These are phyloP conservation scores for Agrochola circellaris DNA, from an alignment of 2,888 invertebrate species.

Conservation along the genomic window DNA sequence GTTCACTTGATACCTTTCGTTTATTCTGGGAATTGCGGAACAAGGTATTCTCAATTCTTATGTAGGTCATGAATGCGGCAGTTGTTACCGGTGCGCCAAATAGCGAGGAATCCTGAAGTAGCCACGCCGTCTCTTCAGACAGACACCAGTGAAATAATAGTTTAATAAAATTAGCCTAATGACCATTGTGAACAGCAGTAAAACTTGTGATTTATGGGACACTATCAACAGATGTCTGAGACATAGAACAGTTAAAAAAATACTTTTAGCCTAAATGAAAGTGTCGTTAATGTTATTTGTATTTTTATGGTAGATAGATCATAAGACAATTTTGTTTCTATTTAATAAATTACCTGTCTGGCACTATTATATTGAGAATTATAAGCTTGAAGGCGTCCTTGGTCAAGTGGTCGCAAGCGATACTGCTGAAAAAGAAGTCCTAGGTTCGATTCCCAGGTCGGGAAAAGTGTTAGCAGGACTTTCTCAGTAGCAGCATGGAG, in stretches of 20 bases:
- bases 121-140: conserved; percentile 54
- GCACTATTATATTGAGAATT: background rate
- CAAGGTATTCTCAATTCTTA: conserved; percentile 50
- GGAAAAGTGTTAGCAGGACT: background rate
- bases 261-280: conserved; percentile 55
- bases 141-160: conserved; percentile 73
- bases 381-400: background rate
- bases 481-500: no score
- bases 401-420: no score
- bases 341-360: background rate
- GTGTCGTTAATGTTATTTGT: conserved; percentile 39
- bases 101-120: conserved; percentile 63
- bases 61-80: conserved; percentile 65
- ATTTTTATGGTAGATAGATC: background rate
- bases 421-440: background rate
- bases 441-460: background rate
- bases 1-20: conserved; percentile 33
- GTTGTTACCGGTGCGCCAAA: conserved; percentile 55
- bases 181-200: conserved; percentile 70
- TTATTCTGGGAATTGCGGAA: conserved; percentile 38
- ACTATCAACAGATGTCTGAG: conserved; percentile 67
- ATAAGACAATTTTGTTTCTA: background rate
- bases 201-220: conserved; percentile 73
- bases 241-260: conserved; percentile 63
- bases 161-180: conserved; percentile 68